Evolutionary conservation across 2,888 invertebrate species (phyloP).

Genomic region (Nasonovia ribisnigri): DNA sequence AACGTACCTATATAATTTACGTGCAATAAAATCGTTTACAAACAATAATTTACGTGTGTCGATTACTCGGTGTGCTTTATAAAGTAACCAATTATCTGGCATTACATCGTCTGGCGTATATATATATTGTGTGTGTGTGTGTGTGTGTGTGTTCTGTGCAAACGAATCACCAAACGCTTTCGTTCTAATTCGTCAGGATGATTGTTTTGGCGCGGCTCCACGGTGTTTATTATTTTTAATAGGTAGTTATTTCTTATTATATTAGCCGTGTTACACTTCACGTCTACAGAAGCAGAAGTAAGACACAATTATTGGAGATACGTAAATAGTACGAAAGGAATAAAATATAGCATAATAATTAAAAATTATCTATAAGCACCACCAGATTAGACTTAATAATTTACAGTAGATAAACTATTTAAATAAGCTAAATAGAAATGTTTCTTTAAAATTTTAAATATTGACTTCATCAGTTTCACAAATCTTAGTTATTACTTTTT

Average conservation of each 20-base stretch:
- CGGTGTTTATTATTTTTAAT: background rate
- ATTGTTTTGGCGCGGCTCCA: background rate
- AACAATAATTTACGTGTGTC: conserved; percentile 17
- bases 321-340: background rate
- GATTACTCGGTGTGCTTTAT: background rate
- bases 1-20: background rate
- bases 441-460: background rate
- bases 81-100: background rate
- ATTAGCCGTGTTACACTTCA: background rate
- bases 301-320: too few relatives aligned
- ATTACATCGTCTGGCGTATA: background rate
- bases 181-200: background rate
- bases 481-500: background rate
- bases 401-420: background rate
- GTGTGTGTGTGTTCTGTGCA: background rate
- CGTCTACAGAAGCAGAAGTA: too few relatives aligned
- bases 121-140: background rate
- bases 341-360: background rate
- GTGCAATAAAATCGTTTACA: background rate
- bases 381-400: background rate
- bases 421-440: background rate
- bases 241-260: background rate
- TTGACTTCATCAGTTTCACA: background rate
- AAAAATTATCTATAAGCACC: too few relatives aligned
- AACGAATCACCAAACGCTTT: background rate